A percentile compares a stretch with the other conserved stretches of the same genome.
phyloP scores from a whole-genome alignment of 1,140 invertebrate species.

The Drosophila virilis region DNA sequence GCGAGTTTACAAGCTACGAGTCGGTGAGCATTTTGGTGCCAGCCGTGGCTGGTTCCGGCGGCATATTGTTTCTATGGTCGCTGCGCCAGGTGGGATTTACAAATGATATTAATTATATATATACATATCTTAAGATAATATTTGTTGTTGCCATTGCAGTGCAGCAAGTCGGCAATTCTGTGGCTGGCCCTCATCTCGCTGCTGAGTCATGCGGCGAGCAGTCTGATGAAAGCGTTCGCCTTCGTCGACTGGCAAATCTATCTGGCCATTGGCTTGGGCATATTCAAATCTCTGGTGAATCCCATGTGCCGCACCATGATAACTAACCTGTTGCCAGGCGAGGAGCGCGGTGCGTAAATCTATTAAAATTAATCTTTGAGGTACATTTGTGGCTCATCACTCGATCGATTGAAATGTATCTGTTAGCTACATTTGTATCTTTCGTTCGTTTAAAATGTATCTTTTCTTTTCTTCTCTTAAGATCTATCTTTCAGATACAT shows the following conservation, averaged over 20 bases:
- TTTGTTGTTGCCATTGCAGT: conserved; percentile 31
- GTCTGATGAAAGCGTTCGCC: conserved; percentile 86
- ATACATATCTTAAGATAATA: background rate
- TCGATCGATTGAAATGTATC: background rate
- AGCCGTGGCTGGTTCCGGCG: conserved; percentile 78
- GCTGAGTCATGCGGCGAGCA: conserved; percentile 81
- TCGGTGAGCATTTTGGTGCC: conserved; percentile 83
- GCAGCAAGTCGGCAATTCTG: conserved; percentile 58
- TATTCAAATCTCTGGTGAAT: conserved; percentile 86
- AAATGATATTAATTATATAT: background rate
- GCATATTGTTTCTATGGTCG: conserved; percentile 85
- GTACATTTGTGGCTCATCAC: background rate
- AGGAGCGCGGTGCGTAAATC: conserved; percentile 84
- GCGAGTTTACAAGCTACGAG: conserved; percentile 86
- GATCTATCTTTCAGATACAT: background rate
- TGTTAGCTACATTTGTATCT: background rate
- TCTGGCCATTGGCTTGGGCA: conserved; percentile 84
- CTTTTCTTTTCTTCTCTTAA: too few species aligned
- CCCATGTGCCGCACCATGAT: conserved; percentile 88
- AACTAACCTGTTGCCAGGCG: conserved; percentile 87
- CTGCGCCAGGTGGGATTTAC: conserved; percentile 83
- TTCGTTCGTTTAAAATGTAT: background rate
- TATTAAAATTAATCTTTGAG: background rate
- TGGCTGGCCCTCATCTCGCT: conserved; percentile 70
- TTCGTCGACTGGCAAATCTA: conserved; percentile 88